These are phyloP conservation scores for Istiophorus platypterus DNA, from an alignment of 2,113 vertebrate genomes.

Conservation along the genomic window DNA sequence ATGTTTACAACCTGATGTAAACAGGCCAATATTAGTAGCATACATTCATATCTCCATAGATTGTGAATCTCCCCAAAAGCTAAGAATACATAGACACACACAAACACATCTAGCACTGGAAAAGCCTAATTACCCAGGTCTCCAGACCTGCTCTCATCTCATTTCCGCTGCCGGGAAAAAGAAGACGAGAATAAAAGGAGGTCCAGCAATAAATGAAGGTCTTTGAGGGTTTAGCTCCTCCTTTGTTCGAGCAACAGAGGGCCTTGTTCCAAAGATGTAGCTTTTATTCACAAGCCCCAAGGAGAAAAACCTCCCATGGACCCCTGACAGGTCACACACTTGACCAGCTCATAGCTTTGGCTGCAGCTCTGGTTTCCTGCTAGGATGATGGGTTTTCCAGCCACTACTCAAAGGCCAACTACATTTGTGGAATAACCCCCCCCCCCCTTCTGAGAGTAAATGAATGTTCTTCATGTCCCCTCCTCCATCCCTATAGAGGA, in stretches of 20 bases:
- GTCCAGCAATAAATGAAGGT: constrained; percentile 63
- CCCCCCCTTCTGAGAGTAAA: constrained; percentile 41
- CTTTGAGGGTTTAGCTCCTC: constrained; percentile 71
- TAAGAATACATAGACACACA: background rate
- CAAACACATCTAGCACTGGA: constrained; percentile 3
- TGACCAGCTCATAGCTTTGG: constrained; percentile 63
- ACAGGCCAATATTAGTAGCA: background rate
- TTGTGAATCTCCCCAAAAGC: background rate
- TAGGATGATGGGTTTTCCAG: constrained; percentile 54
- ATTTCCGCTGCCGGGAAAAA: constrained; percentile 38
- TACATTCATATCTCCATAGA: background rate
- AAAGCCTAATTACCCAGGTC: constrained; percentile 30
- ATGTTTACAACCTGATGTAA: constrained; percentile 1
- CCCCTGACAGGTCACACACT: constrained; percentile 76
- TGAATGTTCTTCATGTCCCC: constrained; percentile 42
- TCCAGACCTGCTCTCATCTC: constrained; percentile 21
- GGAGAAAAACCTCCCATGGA: constrained; percentile 53
- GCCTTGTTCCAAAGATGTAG: constrained; percentile 71
- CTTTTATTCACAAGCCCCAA: constrained; percentile 62
- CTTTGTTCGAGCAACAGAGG: constrained; percentile 72
- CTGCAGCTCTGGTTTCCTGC: constrained; percentile 62
- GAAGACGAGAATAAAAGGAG: constrained; percentile 38
- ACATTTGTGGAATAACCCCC: constrained; percentile 54
- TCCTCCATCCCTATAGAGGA: constrained; percentile 41
- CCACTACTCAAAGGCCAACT: constrained; percentile 68